Percentiles rank a stretch among this genome's conserved stretches.
These are phyloP conservation scores for Nannoperca australis DNA, from an alignment of 2,797 vertebrate genomes.

Conservation along the genomic window DNA sequence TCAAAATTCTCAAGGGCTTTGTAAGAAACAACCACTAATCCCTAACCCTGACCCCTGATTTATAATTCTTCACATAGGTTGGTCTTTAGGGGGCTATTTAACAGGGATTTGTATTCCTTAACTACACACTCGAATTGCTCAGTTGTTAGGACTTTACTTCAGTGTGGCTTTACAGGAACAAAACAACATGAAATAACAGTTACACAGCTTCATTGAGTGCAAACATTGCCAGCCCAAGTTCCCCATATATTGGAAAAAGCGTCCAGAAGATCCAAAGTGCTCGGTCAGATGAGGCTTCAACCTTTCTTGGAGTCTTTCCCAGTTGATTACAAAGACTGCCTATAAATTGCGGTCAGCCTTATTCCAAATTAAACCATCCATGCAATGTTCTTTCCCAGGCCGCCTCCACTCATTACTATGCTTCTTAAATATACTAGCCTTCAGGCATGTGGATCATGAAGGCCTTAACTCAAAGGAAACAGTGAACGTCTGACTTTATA, in stretches of 20 bases:
- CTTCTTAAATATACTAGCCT: constrained; percentile 8
- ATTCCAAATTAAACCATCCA: constrained; percentile 33
- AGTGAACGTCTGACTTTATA: constrained; percentile 4
- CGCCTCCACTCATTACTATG: constrained; percentile 8
- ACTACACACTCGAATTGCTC: constrained; percentile 16
- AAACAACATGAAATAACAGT: constrained; percentile 3
- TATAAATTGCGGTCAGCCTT: constrained; percentile 15
- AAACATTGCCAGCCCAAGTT: constrained; percentile 4
- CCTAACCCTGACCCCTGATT: constrained; percentile 49
- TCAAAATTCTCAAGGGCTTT: constrained; percentile 81
- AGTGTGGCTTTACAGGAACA: constrained; percentile 6
- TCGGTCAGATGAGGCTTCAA: background rate
- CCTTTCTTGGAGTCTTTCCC: constrained; percentile 19
- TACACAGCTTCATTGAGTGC: constrained; percentile 9
- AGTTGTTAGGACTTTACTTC: constrained; percentile 22
- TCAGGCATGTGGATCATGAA: constrained; percentile 26
- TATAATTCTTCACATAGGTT: constrained; percentile 29
- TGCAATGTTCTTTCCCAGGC: background rate
- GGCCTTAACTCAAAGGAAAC: constrained; percentile 41
- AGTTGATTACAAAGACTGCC: constrained; percentile 24
- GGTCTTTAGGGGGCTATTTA: constrained; percentile 30
- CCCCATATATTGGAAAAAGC: constrained; percentile 16
- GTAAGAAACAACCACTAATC: constrained; percentile 65
- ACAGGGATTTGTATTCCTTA: constrained; percentile 40
- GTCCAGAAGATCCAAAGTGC: constrained; percentile 4